Evolutionary conservation across 2,797 vertebrate genomes (phyloP).

Genomic region (Chaetodon trifasciatus): DNA sequence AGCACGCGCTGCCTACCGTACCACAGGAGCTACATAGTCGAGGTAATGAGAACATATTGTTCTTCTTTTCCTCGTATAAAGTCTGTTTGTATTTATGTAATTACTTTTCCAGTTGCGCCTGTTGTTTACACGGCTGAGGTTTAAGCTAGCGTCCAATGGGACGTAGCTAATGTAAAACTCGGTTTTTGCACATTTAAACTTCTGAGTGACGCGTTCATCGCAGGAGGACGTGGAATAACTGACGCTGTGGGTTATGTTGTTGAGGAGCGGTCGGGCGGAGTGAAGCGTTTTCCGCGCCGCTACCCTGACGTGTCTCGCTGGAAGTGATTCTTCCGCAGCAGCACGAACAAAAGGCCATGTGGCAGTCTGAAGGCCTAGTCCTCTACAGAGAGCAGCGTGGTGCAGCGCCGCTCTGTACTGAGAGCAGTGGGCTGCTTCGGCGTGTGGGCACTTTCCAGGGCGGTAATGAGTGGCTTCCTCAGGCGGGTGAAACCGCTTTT

Average conservation of each 20-base stretch:
- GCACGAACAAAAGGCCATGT: conserved; percentile 62
- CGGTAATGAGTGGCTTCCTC: not conserved
- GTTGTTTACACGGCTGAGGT: rapidly evolving
- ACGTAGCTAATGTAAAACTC: not conserved
- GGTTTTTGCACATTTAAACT: not conserved
- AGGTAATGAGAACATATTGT: conserved; percentile 6
- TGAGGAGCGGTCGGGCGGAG: rapidly evolving
- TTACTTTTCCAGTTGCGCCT: rapidly evolving
- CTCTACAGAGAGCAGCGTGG: not conserved
- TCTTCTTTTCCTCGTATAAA: rapidly evolving
- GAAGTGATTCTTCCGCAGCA: not conserved
- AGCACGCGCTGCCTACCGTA: rapidly evolving
- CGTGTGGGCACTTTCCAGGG: not conserved
- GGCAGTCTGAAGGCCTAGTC: conserved; percentile 39
- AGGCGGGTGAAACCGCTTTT: rapidly evolving
- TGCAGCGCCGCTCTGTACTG: not conserved
- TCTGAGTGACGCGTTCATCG: rapidly evolving
- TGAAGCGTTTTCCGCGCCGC: not conserved
- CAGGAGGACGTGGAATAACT: rapidly evolving
- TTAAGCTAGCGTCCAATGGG: rapidly evolving
- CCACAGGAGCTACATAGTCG: not conserved
- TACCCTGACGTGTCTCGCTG: rapidly evolving
- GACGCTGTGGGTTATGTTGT: rapidly evolving
- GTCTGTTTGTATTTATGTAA: rapidly evolving
- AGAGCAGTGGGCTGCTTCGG: not conserved